These are phyloP conservation scores for Corythornis vintsioides DNA, from an alignment of 2,113 vertebrate species.

Conservation along the genomic window DNA sequence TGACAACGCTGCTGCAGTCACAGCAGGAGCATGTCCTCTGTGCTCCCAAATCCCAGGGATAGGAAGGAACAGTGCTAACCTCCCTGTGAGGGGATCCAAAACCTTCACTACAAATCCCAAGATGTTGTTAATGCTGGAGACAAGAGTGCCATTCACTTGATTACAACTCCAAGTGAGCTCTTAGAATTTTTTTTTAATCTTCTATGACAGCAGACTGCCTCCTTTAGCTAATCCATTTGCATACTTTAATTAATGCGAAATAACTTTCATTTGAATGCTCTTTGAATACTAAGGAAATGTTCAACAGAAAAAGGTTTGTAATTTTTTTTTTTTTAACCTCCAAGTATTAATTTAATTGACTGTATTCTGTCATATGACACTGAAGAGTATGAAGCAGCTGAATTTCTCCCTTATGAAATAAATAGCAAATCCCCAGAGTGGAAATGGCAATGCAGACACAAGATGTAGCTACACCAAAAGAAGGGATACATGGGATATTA, in stretches of 20 bases:
- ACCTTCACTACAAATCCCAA: background rate
- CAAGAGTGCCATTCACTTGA: background rate
- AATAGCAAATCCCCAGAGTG: background rate
- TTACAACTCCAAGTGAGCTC: background rate
- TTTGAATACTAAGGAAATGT: background rate
- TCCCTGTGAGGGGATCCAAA: background rate
- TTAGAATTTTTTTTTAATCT: background rate
- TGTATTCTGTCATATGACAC: background rate
- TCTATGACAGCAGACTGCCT: background rate
- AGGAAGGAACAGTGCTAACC: background rate
- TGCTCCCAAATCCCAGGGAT: background rate
- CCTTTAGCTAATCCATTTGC: slow-evolving; percentile 3
- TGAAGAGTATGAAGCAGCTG: background rate
- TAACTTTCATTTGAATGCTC: background rate
- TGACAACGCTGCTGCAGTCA: rapidly evolving
- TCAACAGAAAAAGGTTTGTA: background rate
- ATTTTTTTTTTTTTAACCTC: background rate
- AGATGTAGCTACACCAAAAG: background rate
- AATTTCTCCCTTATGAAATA: background rate
- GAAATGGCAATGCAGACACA: background rate
- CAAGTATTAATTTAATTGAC: background rate
- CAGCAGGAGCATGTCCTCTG: rapidly evolving
- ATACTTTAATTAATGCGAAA: slow-evolving; percentile 43
- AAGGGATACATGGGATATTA: background rate
- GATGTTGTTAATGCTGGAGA: background rate